Evolutionary conservation across 2,888 invertebrate genomes (phyloP).

Genomic region (Micoletzkya japonica): DNA sequence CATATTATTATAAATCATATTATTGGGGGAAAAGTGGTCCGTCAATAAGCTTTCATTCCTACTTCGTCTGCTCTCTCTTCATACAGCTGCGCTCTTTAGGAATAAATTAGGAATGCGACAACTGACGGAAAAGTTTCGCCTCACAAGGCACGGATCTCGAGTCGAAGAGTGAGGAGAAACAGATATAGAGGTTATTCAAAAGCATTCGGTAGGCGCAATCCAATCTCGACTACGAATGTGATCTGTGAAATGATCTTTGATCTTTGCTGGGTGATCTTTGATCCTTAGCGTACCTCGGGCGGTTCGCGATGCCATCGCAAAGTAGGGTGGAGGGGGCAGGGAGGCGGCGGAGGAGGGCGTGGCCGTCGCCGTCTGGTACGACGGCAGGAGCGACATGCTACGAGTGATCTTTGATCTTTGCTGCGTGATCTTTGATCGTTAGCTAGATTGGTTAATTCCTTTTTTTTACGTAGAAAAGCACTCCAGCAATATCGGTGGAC

Average conservation of each 20-base stretch:
- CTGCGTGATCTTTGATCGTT: background rate
- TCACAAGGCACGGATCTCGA: background rate
- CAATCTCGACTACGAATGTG: no score
- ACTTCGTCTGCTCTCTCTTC: no score
- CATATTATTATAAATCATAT: no score
- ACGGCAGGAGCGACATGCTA: slow-evolving; percentile 38
- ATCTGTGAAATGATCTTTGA: background rate
- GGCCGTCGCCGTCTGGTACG: slow-evolving; percentile 46
- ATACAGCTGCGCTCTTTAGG: no score
- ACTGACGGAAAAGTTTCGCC: no score
- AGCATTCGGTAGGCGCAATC: no score
- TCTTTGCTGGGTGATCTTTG: background rate
- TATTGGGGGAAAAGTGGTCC: no score
- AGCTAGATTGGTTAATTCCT: no score
- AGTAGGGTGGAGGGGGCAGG: slow-evolving; percentile 23
- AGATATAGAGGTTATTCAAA: no score
- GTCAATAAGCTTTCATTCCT: no score
- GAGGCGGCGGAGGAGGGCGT: slow-evolving; percentile 31
- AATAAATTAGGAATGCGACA: no score
- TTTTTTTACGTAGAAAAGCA: no score
- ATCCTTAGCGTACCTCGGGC: background rate
- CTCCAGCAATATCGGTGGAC: background rate
- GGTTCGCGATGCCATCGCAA: background rate
- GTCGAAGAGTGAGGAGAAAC: background rate
- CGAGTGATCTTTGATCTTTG: background rate